Percentiles rank a stretch among this genome's conserved stretches.
Evolutionary conservation across 2,888 invertebrate genomes (phyloP).

Genomic region (Strigamia maritima): DNA sequence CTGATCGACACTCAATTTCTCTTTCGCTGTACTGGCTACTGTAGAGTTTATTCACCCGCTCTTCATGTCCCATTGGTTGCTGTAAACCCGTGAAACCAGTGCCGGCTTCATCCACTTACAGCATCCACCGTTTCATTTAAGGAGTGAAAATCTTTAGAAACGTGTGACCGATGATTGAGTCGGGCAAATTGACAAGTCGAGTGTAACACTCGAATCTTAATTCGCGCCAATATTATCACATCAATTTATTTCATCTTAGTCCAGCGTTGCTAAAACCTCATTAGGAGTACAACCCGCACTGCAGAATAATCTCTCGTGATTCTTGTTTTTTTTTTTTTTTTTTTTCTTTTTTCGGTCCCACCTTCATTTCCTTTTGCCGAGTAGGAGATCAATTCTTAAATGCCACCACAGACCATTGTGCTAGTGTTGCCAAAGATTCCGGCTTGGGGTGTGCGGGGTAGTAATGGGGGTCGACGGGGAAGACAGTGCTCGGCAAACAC

Average conservation of each 20-base stretch:
- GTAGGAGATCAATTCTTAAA: slow-evolving; percentile 38
- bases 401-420: slow-evolving; percentile 38
- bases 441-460: slow-evolving; percentile 31
- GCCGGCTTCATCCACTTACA: background rate
- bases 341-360: slow-evolving; percentile 1
- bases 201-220: slow-evolving; percentile 20
- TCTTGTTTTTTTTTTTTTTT: slow-evolving; percentile 20
- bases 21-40: slow-evolving; percentile 25
- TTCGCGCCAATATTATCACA: background rate
- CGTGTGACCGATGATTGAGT: slow-evolving; percentile 25
- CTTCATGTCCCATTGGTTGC: slow-evolving; percentile 25
- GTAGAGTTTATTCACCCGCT: slow-evolving; percentile 21
- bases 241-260: background rate
- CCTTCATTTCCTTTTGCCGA: slow-evolving; percentile 23
- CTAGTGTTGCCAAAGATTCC: slow-evolving; percentile 37
- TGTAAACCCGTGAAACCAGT: slow-evolving; percentile 30
- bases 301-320: slow-evolving; percentile 35
- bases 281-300: slow-evolving; percentile 33
- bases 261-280: background rate
- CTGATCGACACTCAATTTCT: slow-evolving; percentile 32
- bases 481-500: slow-evolving; percentile 36
- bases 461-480: slow-evolving; percentile 32
- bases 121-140: background rate
- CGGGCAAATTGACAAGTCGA: slow-evolving; percentile 18
- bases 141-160: slow-evolving; percentile 3